These are phyloP conservation scores for Spinus pinus DNA, from an alignment of 2,797 vertebrate species.

Conservation along the genomic window DNA sequence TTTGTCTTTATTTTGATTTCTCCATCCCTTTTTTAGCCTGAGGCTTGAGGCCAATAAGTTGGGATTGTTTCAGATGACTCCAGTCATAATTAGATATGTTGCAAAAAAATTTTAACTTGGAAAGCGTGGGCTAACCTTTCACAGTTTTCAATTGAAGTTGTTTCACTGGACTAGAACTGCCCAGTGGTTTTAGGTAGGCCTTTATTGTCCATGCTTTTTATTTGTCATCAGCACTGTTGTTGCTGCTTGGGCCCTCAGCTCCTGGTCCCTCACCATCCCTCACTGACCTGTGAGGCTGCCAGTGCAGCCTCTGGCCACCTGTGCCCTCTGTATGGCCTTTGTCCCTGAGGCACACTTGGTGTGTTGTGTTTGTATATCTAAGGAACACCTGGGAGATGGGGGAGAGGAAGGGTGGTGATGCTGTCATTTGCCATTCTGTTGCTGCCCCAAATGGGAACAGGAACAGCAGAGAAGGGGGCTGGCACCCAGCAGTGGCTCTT, in stretches of 20 bases:
- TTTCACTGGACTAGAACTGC: not conserved
- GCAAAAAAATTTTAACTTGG: not conserved
- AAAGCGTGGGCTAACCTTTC: not conserved
- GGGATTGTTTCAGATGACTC: not conserved
- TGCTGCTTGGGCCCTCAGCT: not conserved
- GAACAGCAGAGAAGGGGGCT: not conserved
- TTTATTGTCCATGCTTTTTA: not conserved
- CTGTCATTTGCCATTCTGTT: not conserved
- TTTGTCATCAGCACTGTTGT: not conserved
- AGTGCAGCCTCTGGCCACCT: not conserved
- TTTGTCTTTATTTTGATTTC: not conserved
- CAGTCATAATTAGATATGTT: not conserved
- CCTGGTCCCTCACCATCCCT: not conserved
- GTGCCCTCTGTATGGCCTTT: not conserved
- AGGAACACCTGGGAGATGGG: not conserved
- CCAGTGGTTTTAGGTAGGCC: not conserved
- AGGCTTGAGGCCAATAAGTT: not conserved
- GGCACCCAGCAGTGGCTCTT: accelerated
- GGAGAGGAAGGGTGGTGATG: not conserved
- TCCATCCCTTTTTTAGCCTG: not conserved
- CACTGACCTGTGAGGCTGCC: not conserved
- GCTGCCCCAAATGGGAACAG: not conserved
- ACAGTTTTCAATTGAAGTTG: not conserved
- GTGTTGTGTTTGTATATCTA: not conserved
- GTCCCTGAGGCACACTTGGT: not conserved